Evolutionary conservation across 2,888 invertebrate genomes (phyloP).

Genomic region (Amphiduros pacificus): DNA sequence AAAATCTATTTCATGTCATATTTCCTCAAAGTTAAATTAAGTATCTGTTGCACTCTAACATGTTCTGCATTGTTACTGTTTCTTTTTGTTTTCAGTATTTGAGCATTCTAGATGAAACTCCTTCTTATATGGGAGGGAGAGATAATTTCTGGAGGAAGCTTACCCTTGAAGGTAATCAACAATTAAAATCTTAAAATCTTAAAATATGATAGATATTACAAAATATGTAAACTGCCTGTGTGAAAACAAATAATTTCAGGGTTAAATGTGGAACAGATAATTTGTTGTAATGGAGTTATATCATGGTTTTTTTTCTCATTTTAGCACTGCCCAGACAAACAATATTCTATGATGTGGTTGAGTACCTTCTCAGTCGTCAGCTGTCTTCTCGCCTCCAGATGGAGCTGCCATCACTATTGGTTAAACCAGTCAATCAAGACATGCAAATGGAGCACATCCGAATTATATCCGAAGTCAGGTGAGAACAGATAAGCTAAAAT

Average conservation of each 20-base stretch:
- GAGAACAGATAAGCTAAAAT: no score
- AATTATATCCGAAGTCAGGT: slow-evolving; percentile 52
- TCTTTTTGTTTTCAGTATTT: slow-evolving; percentile 43
- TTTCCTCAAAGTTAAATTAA: no score
- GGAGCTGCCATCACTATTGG: slow-evolving; percentile 46
- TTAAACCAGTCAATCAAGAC: slow-evolving; percentile 50
- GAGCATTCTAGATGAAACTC: slow-evolving; percentile 55
- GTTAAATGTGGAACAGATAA: no score
- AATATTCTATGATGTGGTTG: slow-evolving; percentile 57
- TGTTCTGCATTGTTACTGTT: background rate
- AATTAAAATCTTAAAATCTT: no score
- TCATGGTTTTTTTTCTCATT: background rate
- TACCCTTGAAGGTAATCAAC: slow-evolving; percentile 50
- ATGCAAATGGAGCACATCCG: slow-evolving; percentile 53
- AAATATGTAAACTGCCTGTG: no score
- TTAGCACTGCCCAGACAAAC: slow-evolving; percentile 54
- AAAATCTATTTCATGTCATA: no score
- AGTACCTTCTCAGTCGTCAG: slow-evolving; percentile 49
- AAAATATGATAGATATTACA: no score
- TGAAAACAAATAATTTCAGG: no score
- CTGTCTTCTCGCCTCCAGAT: slow-evolving; percentile 44
- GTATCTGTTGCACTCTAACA: no score
- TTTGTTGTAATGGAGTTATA: no score
- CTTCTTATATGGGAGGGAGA: slow-evolving; percentile 55
- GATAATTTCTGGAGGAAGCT: slow-evolving; percentile 58